These are phyloP conservation scores for Pomatorhinus ruficollis DNA, from an alignment of 2,113 vertebrate genomes.

Conservation along the genomic window DNA sequence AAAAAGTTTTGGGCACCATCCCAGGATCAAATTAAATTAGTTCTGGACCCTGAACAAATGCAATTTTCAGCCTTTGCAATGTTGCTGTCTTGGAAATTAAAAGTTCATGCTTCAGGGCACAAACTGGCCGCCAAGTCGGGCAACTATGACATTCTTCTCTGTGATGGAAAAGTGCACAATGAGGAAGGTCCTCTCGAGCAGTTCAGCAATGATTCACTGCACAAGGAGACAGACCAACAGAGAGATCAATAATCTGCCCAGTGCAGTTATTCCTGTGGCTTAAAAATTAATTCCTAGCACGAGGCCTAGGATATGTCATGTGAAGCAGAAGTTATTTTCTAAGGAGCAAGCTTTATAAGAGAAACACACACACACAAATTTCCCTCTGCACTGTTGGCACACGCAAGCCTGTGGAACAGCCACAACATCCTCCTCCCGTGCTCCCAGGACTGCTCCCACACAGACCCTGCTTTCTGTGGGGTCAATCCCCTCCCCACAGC, in stretches of 20 bases:
- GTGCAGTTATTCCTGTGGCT: not conserved
- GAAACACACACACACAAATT: not conserved
- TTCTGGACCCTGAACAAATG: constrained; percentile 26
- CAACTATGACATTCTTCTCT: not conserved
- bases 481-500: not conserved
- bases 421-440: not conserved
- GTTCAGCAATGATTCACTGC: not conserved
- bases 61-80: constrained; percentile 21
- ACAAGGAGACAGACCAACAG: not conserved
- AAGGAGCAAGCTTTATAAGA: not conserved
- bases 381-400: not conserved
- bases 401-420: not conserved
- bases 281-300: not conserved
- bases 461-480: not conserved
- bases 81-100: constrained; percentile 31
- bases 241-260: not conserved
- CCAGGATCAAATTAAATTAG: constrained; percentile 49
- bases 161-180: not conserved
- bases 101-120: constrained; percentile 44
- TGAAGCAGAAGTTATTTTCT: not conserved
- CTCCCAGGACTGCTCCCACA: not conserved
- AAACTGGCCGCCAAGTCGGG: not conserved
- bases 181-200: not conserved
- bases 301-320: not conserved
- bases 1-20: not conserved